Base-by-base conservation (phyloP, 2,797 vertebrate species). In the Petrocephalus sullivani region DNA sequence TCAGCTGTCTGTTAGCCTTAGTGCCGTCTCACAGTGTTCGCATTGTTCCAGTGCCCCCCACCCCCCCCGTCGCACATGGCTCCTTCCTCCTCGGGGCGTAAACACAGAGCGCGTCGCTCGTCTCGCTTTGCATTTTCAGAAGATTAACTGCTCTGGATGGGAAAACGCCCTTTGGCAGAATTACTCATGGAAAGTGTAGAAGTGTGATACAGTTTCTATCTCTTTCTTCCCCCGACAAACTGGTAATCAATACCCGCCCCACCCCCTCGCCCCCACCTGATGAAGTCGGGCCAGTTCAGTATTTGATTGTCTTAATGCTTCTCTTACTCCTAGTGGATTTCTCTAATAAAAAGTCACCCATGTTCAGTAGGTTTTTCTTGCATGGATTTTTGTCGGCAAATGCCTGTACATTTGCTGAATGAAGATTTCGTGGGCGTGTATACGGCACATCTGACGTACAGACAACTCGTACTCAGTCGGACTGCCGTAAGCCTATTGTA, bases 271-370 rank as follows among this genome's bases (percentile, higher is more conserved):
- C 23, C 9, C 23, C 9, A 41, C 23, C 61, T 67, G 10, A 33
- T 33, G 61, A 67, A 67, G 61, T 67, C 93, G 89, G 93, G 94
- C 92, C 86, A 83, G 85, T 86, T 89, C 90, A 85, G 84, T 91
- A 91, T 92, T 84, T 23, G 89, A 93, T 88, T 90, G 78, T 89
- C 89, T 89, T 84, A 90, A 91, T 91, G 90, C 92, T 91, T 91
- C 51, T 92, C 91, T 67, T 33, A 1, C 61, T 33, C 23, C 61
- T 67, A 33, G 23, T 14, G 7, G 37, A 78, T 46, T 78, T 12
- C 54, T 56, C 2, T 56, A 56, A 56, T 51, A 93, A 88, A 89
- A 89, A 91, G 91, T 92, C 90, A 88, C 93, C 93, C 88, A 90
- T 89, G 89, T 88, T 90, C 91, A 89, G 92, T 88, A 91, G 81